These are phyloP conservation scores for Aurelia aurita DNA, from an alignment of 30 jellyfish, hydroid and myxozoan genomes.

Conservation along the genomic window DNA sequence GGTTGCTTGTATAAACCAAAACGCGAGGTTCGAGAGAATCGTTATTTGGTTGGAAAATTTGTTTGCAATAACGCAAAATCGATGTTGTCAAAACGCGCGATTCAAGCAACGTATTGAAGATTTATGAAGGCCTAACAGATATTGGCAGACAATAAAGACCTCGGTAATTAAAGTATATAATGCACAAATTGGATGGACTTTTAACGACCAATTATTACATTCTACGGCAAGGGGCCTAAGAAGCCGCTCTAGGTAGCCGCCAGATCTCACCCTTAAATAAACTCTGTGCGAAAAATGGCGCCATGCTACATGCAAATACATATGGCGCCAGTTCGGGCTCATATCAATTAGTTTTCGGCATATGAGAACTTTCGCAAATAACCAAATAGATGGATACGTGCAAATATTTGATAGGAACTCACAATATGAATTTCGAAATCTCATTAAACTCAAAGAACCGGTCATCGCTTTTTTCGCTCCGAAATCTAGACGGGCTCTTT, in stretches of 20 bases:
- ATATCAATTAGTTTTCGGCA: slow-evolving; percentile 36
- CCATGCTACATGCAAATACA: slow-evolving; percentile 53
- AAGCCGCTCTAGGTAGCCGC: slow-evolving; percentile 19
- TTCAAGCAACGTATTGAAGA: too few relatives aligned
- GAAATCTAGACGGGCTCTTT: slow-evolving; percentile 4
- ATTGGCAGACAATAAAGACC: too few relatives aligned
- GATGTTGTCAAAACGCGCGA: too few relatives aligned
- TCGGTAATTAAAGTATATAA: too few relatives aligned
- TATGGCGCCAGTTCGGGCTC: slow-evolving; percentile 70
- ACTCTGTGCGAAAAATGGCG: slow-evolving; percentile 47
- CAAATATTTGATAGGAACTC: slow-evolving; percentile 55
- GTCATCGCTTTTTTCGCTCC: neutral
- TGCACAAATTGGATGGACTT: too few relatives aligned
- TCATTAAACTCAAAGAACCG: neutral
- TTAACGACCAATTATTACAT: slow-evolving; percentile 2
- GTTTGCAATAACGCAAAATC: too few relatives aligned
- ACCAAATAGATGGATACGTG: slow-evolving; percentile 49
- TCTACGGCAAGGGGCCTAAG: slow-evolving; percentile 4
- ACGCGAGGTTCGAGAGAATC: too few relatives aligned
- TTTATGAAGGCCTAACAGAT: too few relatives aligned
- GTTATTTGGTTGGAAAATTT: too few relatives aligned
- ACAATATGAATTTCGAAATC: slow-evolving; percentile 18
- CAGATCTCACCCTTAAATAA: slow-evolving; percentile 49
- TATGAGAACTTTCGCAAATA: slow-evolving; percentile 32
- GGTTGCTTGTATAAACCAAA: neutral